Conservation (phyloP, 2,113 vertebrate species). For the Sarotherodon lohbergeri region DNA sequence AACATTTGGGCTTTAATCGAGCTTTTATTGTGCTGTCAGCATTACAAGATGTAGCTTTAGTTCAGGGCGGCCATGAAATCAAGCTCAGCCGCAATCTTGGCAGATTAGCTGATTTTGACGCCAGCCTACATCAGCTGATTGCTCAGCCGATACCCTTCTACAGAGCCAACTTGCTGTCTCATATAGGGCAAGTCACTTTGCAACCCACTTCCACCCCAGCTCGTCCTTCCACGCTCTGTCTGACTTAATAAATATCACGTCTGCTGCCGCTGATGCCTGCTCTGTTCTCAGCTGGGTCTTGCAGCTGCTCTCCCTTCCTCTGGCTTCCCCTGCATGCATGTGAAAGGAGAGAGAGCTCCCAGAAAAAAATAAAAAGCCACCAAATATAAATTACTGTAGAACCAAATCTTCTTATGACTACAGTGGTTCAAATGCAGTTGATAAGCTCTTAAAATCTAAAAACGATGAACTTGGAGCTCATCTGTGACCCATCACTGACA, state of each 20-base stretch:
- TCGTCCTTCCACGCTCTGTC: background rate
- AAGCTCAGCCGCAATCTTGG: accelerated
- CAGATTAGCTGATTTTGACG: background rate
- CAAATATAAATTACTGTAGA: background rate
- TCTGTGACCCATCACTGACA: background rate
- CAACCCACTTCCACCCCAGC: background rate
- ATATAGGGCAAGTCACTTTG: background rate
- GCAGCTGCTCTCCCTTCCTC: background rate
- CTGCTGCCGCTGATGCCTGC: background rate
- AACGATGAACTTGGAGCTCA: background rate
- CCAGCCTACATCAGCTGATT: background rate
- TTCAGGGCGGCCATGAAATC: background rate
- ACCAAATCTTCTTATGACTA: background rate
- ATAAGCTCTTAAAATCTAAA: background rate
- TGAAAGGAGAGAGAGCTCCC: background rate
- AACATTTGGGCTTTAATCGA: background rate
- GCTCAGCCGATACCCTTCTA: background rate
- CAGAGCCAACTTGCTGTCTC: background rate
- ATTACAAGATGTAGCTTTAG: accelerated
- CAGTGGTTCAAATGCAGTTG: background rate
- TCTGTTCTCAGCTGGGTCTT: background rate
- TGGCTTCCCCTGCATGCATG: background rate
- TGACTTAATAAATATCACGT: background rate
- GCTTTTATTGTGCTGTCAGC: background rate
- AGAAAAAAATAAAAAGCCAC: background rate